Evolutionary conservation across 2,797 vertebrate species (phyloP), one percentile per base, ranked within the genome.

Genomic region (Sebastes kiyomatsui): DNA sequence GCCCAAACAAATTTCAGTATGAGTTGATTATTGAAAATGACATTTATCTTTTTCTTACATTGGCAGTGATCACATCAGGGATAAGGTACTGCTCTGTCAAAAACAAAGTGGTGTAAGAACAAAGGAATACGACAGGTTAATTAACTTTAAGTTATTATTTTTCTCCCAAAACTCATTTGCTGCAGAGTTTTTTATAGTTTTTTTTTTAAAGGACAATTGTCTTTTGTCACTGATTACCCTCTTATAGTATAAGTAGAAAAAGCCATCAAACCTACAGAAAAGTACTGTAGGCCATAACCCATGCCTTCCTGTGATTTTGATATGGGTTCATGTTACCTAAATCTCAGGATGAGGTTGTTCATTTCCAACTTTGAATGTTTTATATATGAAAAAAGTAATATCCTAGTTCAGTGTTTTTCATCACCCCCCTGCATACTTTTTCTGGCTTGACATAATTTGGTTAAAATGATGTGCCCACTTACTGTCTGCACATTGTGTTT

Each of bases 401-500:
- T 33, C 6, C 16, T 32, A 22, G 2, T 14, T 59, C n/a, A 2
- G 2, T 54, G 18, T 59, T 38, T 65, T 70, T 70, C 4, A 13
- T 77, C 64, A 66, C 11, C 11, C 3, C 10, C 2, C 11, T 25
- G 8, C 22, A n/a, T 23, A 49, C 27, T 58, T 61, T 61, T 81
- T 68, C 46, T 55, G 67, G 27, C 55, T 55, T n/a, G 18, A 30
- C n/a, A 58, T 74, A n/a, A 69, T 78, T 58, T 23, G 32, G 10
- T 59, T 46, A 30, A 74, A 83, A 55, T 6, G n/a, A 81, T 73
- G 61, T 30, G 2, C 61, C 59, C 64, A 68, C 86, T 84, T 62
- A 5, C 61, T 10, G 78, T 49, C 60, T 49, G 76, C 67, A 80
- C 78, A 72, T 11, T 5, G 33, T 66, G 70, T 69, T 33, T 69